These are phyloP conservation scores for Monochamus alternatus DNA, from an alignment of 2,888 invertebrate genomes.

Conservation along the genomic window DNA sequence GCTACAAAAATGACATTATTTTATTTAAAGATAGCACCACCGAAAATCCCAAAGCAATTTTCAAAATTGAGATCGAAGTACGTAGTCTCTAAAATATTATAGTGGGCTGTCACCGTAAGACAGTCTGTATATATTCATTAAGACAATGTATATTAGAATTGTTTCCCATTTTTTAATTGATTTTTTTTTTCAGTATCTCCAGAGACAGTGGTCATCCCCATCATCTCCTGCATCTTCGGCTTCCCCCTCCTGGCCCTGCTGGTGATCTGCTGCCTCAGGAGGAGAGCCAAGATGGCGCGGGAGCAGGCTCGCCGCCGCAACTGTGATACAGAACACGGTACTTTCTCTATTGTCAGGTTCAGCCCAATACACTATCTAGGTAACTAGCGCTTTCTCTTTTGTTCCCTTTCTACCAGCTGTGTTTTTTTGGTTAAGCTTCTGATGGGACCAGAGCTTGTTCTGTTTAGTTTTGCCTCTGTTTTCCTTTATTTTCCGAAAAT, in stretches of 20 bases:
- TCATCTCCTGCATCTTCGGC: constrained; percentile 91
- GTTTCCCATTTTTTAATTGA: too few relatives aligned
- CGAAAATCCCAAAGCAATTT: too few relatives aligned
- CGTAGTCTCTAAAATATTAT: too few relatives aligned
- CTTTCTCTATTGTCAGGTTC: constrained; percentile 85
- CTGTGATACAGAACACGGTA: constrained; percentile 87
- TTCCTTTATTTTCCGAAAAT: constrained; percentile 25
- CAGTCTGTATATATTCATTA: too few relatives aligned
- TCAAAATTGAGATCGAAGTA: too few relatives aligned
- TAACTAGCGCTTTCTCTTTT: constrained; percentile 69
- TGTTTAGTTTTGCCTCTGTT: constrained; percentile 36
- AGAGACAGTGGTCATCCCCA: constrained; percentile 90
- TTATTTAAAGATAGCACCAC: too few relatives aligned
- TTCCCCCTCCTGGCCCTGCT: constrained; percentile 90
- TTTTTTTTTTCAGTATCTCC: constrained; percentile 81
- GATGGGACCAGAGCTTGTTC: constrained; percentile 32
- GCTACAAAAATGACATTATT: too few relatives aligned
- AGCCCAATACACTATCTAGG: constrained; percentile 82
- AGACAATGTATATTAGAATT: neutral
- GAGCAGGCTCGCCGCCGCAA: constrained; percentile 87
- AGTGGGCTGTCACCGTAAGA: too few relatives aligned
- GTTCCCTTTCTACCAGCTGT: constrained; percentile 44
- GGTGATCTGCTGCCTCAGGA: constrained; percentile 88
- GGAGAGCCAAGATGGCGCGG: constrained; percentile 87
- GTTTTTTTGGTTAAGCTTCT: constrained; percentile 32